Evolutionary conservation across 1,140 invertebrate genomes (phyloP), one percentile per base, ranked within the genome.

Genomic region (Heliconius hewitsoni): DNA sequence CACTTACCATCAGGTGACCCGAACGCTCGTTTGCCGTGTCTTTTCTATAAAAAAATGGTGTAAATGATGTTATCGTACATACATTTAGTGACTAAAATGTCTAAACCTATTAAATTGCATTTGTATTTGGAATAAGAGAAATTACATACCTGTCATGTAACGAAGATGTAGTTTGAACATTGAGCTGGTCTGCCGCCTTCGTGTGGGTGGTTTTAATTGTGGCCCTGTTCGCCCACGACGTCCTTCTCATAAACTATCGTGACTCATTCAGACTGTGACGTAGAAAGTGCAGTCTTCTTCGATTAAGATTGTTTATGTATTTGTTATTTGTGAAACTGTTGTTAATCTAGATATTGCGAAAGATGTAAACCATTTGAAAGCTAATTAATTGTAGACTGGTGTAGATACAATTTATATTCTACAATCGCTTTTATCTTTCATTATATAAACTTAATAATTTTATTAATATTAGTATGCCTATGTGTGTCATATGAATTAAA

Each of bases 191-290:
- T 78, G 50, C 72, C 5, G 55, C 23, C 55, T 57, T 77, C 74
- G 74, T 71, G 85, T 84, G 81, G 85, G 85, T 55, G 81, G 82
- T 70, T 81, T 82, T 84, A 82, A 83, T 85, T 85, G 82, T 80
- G 71, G 79, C 73, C 84, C 80, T 77, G 85, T 82, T 86, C 85
- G 85, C 85, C 85, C 83, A 86, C 85, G 34, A 42, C 78, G 66
- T 77, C 77, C 76, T 73, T 66, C 77, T 79, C 81, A 83, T 83
- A 82, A 81, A 81, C 79, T 77, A 81, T 81, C 84, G 76, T 86
- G 84, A 86, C 79, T 86, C 85, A 86, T 73, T 50, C 72, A 52
- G 75, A 16, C 71, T 76, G 81, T 81, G 82, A 84, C 83, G 82
- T 84, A 80, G 71, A 76, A 79, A 81, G 74, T 84, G 77, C 74